phyloP scores from a whole-genome alignment of 2,797 vertebrate species.

The Chromis chromis region DNA sequence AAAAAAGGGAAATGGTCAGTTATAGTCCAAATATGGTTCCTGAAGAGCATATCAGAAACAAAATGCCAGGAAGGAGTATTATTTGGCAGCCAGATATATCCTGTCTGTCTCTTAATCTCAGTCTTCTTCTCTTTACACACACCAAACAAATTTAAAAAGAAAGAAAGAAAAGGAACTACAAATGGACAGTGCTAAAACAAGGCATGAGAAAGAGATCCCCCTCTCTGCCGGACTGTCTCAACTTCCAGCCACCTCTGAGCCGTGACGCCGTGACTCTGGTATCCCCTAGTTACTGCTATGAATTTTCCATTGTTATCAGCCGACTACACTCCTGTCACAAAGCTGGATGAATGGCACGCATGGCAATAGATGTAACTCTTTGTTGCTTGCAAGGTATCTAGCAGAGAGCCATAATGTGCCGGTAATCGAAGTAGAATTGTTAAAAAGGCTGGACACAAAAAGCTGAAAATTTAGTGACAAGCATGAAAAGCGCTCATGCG shows the following conservation, averaged over 20 bases:
- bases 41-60: constrained; percentile 24
- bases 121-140: constrained; percentile 37
- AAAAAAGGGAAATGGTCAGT: constrained; percentile 13
- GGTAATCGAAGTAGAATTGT: constrained; percentile 88
- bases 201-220: constrained; percentile 60
- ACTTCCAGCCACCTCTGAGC: constrained; percentile 81
- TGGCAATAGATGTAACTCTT: constrained; percentile 90
- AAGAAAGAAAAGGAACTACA: constrained; percentile 5
- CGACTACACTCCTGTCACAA: constrained; percentile 85
- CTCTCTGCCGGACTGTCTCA: constrained; percentile 50
- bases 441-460: constrained; percentile 88
- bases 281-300: constrained; percentile 89
- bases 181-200: constrained; percentile 28
- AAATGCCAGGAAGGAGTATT: constrained; percentile 24
- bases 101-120: constrained; percentile 7
- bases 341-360: constrained; percentile 87
- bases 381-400: constrained; percentile 88
- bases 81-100: constrained; percentile 26
- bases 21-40: constrained; percentile 36
- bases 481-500: constrained; percentile 87
- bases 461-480: constrained; percentile 89
- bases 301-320: constrained; percentile 89
- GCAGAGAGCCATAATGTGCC: constrained; percentile 89
- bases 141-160: constrained; percentile 21
- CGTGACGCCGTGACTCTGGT: constrained; percentile 85